Evolutionary conservation across 2,113 vertebrate species (phyloP), one percentile per base, ranked within the genome.

Genomic region (Calidris pygmaea): DNA sequence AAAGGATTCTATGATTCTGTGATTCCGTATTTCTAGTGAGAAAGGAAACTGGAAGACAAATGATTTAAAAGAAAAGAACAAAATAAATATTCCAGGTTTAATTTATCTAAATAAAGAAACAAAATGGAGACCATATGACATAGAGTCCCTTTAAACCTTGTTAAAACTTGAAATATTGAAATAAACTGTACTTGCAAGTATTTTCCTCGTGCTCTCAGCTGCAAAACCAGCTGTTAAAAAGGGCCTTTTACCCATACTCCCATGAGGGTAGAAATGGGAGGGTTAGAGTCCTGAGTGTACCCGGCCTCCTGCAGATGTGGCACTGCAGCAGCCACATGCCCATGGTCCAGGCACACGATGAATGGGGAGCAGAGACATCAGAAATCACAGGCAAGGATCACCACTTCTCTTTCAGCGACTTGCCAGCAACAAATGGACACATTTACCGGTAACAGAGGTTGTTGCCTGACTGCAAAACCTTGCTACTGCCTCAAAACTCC

Each of bases 271-370:
- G 48, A 82, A 85, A 22, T 12, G 23, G 16, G 26, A 68, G 3
- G 4, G 7, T 11, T 23, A n/a, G 22, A 12, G 14, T 3, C 22
- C 12, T 3, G 1, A 65, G 19, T 12, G 59, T 39, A 14, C 18
- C 13, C 24, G 71, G 5, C 13, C 24, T 56, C 39, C 23, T 80
- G 27, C 17, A 58, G 30, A 35, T 3, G 18, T 4, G 7, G 20
- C 58, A 56, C 10, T 4, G 2, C 0, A 41, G 14, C 0, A 0
- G 20, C 27, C 2, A 0, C 21, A 30, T 56, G 39, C 6, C 11
- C 23, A 6, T 56, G 62, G 16, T 39, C 35, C 78, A 85, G 34
- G 19, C 3, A 7, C 1, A 1, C 0, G 3, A 5, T 8, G 11
- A 62, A 43, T 7, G 23, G 9, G 3, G 3, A 34, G 14, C 10